Evolutionary conservation across 2,888 invertebrate genomes (phyloP).

Genomic region (Ornithoptera priamus): DNA sequence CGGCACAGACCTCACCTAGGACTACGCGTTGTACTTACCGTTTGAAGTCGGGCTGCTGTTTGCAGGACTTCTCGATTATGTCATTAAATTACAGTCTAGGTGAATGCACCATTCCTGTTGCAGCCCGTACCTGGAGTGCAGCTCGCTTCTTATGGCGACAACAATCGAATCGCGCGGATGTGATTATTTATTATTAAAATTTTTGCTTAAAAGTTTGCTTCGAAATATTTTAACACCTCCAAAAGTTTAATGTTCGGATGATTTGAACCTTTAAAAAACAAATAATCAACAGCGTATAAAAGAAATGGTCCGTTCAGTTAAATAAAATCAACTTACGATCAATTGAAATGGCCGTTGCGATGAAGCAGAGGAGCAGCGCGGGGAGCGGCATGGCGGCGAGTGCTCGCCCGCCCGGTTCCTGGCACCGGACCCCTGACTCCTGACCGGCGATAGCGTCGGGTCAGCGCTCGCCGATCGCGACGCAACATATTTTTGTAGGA

Average conservation of each 20-base stretch:
- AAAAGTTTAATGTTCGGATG: not conserved
- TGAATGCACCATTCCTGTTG: too few species aligned
- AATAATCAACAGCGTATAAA: not conserved
- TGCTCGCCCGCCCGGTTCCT: not conserved
- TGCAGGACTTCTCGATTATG: too few species aligned
- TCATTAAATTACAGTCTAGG: too few species aligned
- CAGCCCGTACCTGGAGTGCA: too few species aligned
- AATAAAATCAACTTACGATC: slow-evolving; percentile 49
- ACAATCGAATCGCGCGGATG: too few species aligned
- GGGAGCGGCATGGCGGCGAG: slow-evolving; percentile 17
- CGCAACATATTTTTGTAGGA: not conserved
- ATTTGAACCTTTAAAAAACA: not conserved
- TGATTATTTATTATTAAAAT: too few species aligned
- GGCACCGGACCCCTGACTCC: not conserved
- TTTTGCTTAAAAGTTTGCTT: too few species aligned
- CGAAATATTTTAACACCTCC: too few species aligned
- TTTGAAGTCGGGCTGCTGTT: too few species aligned
- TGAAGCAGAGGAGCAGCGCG: slow-evolving; percentile 40
- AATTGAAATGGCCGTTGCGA: slow-evolving; percentile 42
- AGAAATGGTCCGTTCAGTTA: not conserved
- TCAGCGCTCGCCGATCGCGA: not conserved
- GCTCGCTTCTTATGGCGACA: too few species aligned
- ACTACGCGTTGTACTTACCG: too few species aligned
- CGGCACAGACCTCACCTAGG: too few species aligned
- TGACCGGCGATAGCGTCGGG: slow-evolving; percentile 14